Conservation (phyloP, 2,113 vertebrate genomes). For the Lycocorax pyrrhopterus region DNA sequence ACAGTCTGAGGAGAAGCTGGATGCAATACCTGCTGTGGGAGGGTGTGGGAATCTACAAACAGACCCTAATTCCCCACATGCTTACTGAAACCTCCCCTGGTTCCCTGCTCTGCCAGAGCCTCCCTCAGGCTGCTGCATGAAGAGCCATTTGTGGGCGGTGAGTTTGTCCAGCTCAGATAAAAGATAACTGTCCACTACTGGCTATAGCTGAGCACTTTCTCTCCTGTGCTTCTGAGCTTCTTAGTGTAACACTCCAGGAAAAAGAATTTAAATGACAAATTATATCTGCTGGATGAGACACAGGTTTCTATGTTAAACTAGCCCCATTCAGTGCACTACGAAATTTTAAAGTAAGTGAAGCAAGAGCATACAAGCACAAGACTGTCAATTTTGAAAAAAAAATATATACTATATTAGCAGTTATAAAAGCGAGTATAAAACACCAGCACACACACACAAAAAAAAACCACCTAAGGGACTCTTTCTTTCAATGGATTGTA, state of each 20-base stretch:
- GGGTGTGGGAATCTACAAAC: neutral
- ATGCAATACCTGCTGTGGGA: rapidly evolving
- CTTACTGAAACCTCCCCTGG: neutral
- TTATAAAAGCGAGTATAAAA: neutral
- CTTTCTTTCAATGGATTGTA: neutral
- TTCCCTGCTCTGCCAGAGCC: neutral
- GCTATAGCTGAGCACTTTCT: neutral
- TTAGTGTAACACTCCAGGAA: neutral
- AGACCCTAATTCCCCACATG: neutral
- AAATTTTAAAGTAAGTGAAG: neutral
- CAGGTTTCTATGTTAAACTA: neutral
- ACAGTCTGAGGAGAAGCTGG: neutral
- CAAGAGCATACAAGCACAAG: neutral
- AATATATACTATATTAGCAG: neutral
- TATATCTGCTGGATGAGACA: neutral
- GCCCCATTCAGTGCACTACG: neutral
- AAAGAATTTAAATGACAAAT: neutral
- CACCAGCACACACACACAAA: neutral
- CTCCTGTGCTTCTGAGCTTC: neutral
- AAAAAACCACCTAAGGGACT: neutral
- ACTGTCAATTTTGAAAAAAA: neutral
- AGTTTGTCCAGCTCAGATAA: neutral
- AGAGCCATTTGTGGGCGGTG: neutral
- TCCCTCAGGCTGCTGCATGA: neutral
- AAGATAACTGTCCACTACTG: neutral